These are phyloP conservation scores for Heliconius cydno DNA, from an alignment of 2,888 invertebrate species.

Conservation along the genomic window DNA sequence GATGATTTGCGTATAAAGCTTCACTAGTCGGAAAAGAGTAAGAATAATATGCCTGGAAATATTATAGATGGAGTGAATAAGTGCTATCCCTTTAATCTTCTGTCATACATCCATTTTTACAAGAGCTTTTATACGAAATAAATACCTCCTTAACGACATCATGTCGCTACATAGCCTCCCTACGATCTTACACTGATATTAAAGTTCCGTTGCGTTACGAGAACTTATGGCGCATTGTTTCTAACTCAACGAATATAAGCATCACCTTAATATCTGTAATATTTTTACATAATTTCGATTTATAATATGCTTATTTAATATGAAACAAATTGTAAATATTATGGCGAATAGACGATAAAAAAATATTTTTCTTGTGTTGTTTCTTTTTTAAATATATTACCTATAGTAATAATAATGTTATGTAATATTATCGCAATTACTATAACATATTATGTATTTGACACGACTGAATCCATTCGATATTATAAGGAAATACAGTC, in stretches of 20 bases:
- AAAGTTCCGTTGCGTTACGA: conserved; percentile 54
- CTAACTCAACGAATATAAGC: conserved; percentile 52
- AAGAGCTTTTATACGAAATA: conserved; percentile 39
- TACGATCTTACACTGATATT: conserved; percentile 54
- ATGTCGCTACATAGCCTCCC: conserved; percentile 49
- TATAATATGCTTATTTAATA: neutral
- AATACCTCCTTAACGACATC: conserved; percentile 51
- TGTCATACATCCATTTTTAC: conserved; percentile 30
- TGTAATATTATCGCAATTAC: too few species aligned
- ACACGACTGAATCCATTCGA: neutral
- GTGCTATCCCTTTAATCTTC: conserved; percentile 18
- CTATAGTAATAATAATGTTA: too few species aligned
- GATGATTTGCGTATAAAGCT: conserved; percentile 55
- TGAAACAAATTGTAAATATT: neutral
- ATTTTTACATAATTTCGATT: conserved; percentile 26
- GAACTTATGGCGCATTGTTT: conserved; percentile 58
- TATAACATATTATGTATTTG: too few species aligned
- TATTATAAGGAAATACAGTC: neutral
- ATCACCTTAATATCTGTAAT: conserved; percentile 52
- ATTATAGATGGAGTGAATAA: neutral
- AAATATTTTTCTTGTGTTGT: neutral
- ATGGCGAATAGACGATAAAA: neutral
- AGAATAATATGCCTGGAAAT: conserved; percentile 58
- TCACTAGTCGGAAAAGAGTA: conserved; percentile 33
- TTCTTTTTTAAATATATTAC: too few species aligned